Base-by-base conservation (phyloP, 2,113 vertebrate species). In the Trematomus loennbergii region DNA sequence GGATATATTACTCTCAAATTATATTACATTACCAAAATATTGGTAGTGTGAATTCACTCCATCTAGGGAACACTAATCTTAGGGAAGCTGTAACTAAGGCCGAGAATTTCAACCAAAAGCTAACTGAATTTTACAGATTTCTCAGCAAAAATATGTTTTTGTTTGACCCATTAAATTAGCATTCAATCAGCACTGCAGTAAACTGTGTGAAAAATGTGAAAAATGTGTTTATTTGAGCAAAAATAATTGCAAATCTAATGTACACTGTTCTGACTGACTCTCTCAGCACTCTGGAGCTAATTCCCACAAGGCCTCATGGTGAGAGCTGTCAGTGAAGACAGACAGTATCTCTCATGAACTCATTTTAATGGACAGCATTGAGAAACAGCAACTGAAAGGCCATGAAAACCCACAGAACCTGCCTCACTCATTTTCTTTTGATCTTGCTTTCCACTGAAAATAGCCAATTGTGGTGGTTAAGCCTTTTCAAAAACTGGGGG, bases 261-360 rank as follows among this genome's bases (percentile, higher is more conserved):
- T 68, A 62, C 45, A 72, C 43, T 53, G 73, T 65, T 82, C 63
- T 76, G 86, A 88, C 63, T 76, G 86, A 88, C 80, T 77, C 78
- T 75, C 72, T 79, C 79, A 72, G 68, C 40, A 45, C 77, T 79
- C 53, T 64, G 81, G 61, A 89, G 82, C 67, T 85, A 87, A 88
- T 81, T 76, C 68, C 63, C 70, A 68, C 49, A 77, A 78, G 87
- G 75, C 68, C 66, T 78, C 83, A 58, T 33, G 81, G 82, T 54
- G 78, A 84, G 86, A 90, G 77, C 82, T 81, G 87, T 90, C 87
- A 85, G 48, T 17, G 55, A 66, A 83, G 87, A 90, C 78, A 81
- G 78, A 83, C 81, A 78, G 52, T 67, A 81, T 81, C 75, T 85
- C 69, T 78, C 63, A 18, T 69, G 64, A 62, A 83, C 55, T 83